Evolutionary conservation across 2,797 vertebrate species (phyloP).

Genomic region (Nyctalus aviator): DNA sequence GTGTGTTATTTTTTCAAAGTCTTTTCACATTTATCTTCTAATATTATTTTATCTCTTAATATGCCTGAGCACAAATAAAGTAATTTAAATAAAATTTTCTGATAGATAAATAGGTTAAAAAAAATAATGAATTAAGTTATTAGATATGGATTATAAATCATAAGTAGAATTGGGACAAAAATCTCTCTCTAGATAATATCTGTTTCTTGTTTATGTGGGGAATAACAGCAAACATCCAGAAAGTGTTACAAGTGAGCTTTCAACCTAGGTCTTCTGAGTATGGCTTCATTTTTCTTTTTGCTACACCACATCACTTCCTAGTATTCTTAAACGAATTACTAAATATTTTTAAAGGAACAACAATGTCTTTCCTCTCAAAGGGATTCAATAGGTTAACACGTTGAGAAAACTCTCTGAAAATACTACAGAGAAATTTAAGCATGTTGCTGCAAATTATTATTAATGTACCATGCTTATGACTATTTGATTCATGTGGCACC

Average conservation of each 20-base stretch:
- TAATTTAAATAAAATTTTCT: conserved; percentile 8
- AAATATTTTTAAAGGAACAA: background rate
- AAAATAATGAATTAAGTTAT: background rate
- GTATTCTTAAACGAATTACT: background rate
- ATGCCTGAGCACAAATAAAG: background rate
- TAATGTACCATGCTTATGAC: background rate
- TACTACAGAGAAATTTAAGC: background rate
- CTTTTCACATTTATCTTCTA: background rate
- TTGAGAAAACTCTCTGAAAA: background rate
- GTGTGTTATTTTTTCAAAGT: background rate
- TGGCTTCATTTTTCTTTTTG: background rate
- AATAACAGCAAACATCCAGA: background rate
- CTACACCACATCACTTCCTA: background rate
- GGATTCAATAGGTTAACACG: background rate
- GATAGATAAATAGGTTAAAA: background rate
- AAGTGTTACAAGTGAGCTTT: background rate
- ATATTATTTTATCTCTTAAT: conserved; percentile 31
- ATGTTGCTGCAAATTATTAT: background rate
- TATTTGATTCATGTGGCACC: background rate
- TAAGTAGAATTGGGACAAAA: background rate
- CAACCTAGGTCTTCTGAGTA: background rate
- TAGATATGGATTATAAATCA: conserved; percentile 34
- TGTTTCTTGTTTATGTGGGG: background rate
- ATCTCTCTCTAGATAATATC: background rate
- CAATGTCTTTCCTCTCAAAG: background rate